Conservation (phyloP, 2,888 invertebrate genomes). For the Charanyca ferruginea region DNA sequence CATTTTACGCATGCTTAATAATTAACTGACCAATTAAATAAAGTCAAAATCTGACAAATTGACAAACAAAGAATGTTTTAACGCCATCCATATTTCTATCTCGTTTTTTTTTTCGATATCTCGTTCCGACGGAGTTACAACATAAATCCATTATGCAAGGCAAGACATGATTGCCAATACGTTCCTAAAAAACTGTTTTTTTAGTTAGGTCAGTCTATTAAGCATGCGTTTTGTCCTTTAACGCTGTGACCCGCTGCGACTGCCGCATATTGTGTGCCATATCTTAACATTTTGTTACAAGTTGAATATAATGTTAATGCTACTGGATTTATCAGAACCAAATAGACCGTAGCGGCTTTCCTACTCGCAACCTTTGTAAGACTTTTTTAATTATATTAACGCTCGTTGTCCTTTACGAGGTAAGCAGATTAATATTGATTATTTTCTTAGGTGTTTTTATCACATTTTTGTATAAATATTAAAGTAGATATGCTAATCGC, state of each 20-base stretch:
- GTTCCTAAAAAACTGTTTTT: too few species aligned
- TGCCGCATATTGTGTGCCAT: slow-evolving; percentile 8
- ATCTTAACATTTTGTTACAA: slow-evolving; percentile 39
- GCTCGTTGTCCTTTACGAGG: slow-evolving; percentile 47
- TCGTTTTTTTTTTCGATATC: too few species aligned
- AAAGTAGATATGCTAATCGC: slow-evolving; percentile 13
- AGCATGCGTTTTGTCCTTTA: background rate
- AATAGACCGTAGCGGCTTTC: slow-evolving; percentile 55
- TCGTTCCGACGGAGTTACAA: too few species aligned
- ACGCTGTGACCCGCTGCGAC: slow-evolving; percentile 6
- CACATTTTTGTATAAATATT: slow-evolving; percentile 5
- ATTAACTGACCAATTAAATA: too few species aligned
- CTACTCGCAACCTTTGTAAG: slow-evolving; percentile 56
- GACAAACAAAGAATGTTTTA: too few species aligned
- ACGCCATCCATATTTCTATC: too few species aligned
- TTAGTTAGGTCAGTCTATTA: too few species aligned
- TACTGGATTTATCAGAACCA: slow-evolving; percentile 51
- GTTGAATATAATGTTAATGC: slow-evolving; percentile 50
- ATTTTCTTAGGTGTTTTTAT: slow-evolving; percentile 13
- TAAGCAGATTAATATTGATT: slow-evolving; percentile 14
- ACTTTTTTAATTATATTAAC: slow-evolving; percentile 38
- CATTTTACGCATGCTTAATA: too few species aligned
- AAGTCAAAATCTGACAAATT: too few species aligned
- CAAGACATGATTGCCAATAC: too few species aligned
- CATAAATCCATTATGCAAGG: too few species aligned